Evolutionary conservation across 30 jellyfish, hydroid and myxozoan genomes (phyloP), one percentile per base, ranked within the genome.

Genomic region (Aurelia sp.): DNA sequence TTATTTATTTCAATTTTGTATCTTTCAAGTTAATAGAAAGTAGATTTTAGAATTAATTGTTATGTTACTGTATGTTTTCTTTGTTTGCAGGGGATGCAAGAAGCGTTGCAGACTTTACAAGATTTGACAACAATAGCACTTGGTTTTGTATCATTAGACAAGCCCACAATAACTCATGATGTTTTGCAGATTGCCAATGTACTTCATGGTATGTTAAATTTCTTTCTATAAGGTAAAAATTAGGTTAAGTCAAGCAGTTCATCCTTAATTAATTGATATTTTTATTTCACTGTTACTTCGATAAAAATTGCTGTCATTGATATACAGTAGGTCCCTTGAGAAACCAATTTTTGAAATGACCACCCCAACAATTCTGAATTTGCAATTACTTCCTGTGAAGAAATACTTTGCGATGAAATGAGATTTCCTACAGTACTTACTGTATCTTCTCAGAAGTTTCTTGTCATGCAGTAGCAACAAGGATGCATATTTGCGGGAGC

Each of bases 151-250:
- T 75, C 76, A 75, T 10, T 58, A 11, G 73, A 75, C 11, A 75
- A 75, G 8, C 86, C 86, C 27, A 50, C 35, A 15, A 35, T 75
- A 4, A 75, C 86, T 22, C 12, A 5, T 75, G 86, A 75, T 7
- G 35, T 75, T 41, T 75, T 75, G 35, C 86, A 75, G 57, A 62
- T 75, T 27, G 86, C 65, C 13, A 16, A 64, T 58, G 75, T 75
- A 18, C 74, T 75, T 15, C 86, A 75, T 59, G 76, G 86, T 75
- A 21, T 47, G 76, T 74, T 4, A n/a, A 13, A n/a, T 57, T 16
- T n/a, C 7, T 59, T 18, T 17, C 21, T 17, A 6, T 59, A 17
- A 17, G 21, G 68, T 59, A 21, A 2, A 2, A 57, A n/a, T 13
- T 27, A 27, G 33, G 2, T 27, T 27, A 27, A 27, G 33, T 27